These are phyloP conservation scores for Maniola hyperantus DNA, from an alignment of 2,888 invertebrate genomes.

Conservation along the genomic window DNA sequence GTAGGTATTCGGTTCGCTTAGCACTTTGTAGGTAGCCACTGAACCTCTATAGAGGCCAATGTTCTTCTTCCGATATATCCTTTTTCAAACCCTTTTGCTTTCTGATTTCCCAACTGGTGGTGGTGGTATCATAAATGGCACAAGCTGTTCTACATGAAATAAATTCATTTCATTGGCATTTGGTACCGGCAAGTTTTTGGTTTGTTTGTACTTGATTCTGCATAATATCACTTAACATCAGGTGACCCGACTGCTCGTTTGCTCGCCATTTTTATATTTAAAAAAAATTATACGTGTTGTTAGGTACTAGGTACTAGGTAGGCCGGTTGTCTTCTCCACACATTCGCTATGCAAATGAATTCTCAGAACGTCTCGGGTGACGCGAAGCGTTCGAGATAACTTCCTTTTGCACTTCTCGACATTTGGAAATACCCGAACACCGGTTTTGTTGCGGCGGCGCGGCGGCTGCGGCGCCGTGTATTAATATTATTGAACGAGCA, in stretches of 20 bases:
- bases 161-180: not conserved
- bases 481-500: conserved; percentile 12
- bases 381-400: conserved; percentile 46
- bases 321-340: conserved; percentile 41
- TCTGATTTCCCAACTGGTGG: too few relatives aligned
- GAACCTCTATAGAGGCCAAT: too few relatives aligned
- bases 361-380: conserved; percentile 64
- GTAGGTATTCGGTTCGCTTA: too few relatives aligned
- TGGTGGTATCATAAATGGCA: too few relatives aligned
- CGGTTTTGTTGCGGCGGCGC: conserved; percentile 17
- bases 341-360: conserved; percentile 70
- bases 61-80: too few relatives aligned
- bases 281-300: not conserved
- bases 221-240: too few relatives aligned
- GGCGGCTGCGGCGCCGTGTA: conserved; percentile 6
- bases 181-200: not conserved
- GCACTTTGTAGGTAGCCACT: too few relatives aligned
- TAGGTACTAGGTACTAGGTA: conserved; percentile 19
- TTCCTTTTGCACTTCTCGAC: conserved; percentile 59
- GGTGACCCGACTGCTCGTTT: too few relatives aligned
- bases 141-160: too few relatives aligned
- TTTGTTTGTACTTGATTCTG: conserved; percentile 4
- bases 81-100: too few relatives aligned
- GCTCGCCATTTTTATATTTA: too few relatives aligned
- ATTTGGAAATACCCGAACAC: conserved; percentile 60